Evolutionary conservation across 92 coral and sea anemone species (phyloP).

Genomic region (Paramuricea clavata): DNA sequence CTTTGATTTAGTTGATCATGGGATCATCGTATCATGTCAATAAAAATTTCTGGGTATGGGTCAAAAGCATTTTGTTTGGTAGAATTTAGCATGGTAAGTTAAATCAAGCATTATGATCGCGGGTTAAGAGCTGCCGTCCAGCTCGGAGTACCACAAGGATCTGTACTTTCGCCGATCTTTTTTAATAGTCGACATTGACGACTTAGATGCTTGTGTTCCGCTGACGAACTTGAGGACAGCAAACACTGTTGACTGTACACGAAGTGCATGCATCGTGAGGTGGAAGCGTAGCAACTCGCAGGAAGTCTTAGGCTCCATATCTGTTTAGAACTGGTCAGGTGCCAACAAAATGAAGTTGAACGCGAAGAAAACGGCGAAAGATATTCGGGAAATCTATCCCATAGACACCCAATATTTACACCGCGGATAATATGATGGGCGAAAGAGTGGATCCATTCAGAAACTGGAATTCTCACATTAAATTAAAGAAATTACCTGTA

Average conservation of each 20-base stretch:
- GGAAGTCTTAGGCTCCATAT: neutral
- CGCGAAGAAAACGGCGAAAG: slow-evolving; percentile 31
- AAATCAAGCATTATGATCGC: neutral
- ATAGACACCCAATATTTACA: no score
- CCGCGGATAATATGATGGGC: no score
- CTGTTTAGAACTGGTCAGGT: neutral
- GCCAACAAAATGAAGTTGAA: slow-evolving; percentile 24
- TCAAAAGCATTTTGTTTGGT: slow-evolving; percentile 14
- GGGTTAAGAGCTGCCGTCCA: neutral
- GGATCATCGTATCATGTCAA: neutral
- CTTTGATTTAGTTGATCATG: slow-evolving; percentile 16
- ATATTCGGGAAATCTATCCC: neutral
- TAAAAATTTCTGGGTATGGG: slow-evolving; percentile 15
- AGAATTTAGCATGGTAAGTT: slow-evolving; percentile 1
- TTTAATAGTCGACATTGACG: slow-evolving; percentile 27
- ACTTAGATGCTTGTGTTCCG: slow-evolving; percentile 29
- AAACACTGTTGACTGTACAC: slow-evolving; percentile 46
- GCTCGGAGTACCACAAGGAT: slow-evolving; percentile 37
- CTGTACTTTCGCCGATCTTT: slow-evolving; percentile 4
- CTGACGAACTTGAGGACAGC: neutral
- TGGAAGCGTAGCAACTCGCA: slow-evolving; percentile 16
- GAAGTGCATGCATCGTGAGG: neutral
- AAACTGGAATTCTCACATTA: no score
- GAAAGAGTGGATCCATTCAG: no score
- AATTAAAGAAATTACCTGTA: no score